Percentiles rank a stretch among this genome's conserved stretches.
phyloP scores from a whole-genome alignment of 2,113 vertebrate genomes.

The Mesocricetus auratus region DNA sequence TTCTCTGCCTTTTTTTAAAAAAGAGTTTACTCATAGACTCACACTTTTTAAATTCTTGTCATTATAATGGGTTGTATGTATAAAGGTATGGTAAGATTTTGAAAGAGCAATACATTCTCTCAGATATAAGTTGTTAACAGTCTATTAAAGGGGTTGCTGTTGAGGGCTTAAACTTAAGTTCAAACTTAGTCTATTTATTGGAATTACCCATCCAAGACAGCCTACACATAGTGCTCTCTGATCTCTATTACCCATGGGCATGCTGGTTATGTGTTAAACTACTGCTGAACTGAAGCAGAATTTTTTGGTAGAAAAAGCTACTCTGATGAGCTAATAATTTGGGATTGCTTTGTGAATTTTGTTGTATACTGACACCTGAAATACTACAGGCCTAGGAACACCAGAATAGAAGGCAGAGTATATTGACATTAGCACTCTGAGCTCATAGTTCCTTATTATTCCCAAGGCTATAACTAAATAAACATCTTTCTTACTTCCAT shows the following conservation, averaged over 20 bases:
- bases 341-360: conserved; percentile 40
- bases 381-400: neutral
- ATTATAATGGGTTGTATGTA: neutral
- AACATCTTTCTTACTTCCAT: neutral
- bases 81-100: conserved; percentile 35
- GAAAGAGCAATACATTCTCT: conserved; percentile 57
- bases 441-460: neutral
- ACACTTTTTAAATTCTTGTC: conserved; percentile 59
- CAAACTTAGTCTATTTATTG: conserved; percentile 30
- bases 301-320: conserved; percentile 31
- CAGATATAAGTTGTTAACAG: neutral
- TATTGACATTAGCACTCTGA: conserved; percentile 20
- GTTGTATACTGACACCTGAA: neutral
- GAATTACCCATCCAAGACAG: conserved; percentile 54
- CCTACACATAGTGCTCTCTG: neutral
- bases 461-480: neutral
- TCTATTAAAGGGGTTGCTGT: neutral
- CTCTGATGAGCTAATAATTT: conserved; percentile 11
- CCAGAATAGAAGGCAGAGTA: neutral
- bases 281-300: neutral
- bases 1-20: neutral
- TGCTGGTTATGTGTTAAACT: conserved; percentile 13
- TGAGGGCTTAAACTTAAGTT: conserved; percentile 48
- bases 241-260: neutral
- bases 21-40: neutral